These are phyloP conservation scores for Hipparchia sbordonii DNA, from an alignment of 2,888 invertebrate species.

Conservation along the genomic window DNA sequence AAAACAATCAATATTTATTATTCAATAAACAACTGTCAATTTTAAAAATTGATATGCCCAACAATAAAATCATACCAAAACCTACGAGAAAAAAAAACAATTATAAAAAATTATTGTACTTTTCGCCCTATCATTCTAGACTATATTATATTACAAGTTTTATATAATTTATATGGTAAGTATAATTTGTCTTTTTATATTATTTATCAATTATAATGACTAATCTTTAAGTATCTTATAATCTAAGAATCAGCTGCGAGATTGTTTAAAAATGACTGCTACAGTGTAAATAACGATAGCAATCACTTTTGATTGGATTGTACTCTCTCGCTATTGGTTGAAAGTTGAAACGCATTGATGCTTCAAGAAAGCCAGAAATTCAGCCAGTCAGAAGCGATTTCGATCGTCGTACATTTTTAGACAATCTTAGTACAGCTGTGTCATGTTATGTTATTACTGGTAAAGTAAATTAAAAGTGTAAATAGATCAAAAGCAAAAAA, in stretches of 20 bases:
- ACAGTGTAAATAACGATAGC: no score
- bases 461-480: background rate
- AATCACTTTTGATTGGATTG: no score
- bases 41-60: conserved; percentile 29
- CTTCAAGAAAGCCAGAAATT: no score
- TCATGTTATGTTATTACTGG: conserved; percentile 10
- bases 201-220: conserved; percentile 20
- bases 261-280: no score
- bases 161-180: conserved; percentile 3
- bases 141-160: background rate
- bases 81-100: conserved; percentile 19
- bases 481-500: background rate
- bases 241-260: background rate
- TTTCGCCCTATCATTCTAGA: conserved; percentile 15
- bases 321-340: no score
- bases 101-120: conserved; percentile 30
- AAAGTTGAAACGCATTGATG: no score
- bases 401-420: no score
- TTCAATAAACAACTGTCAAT: conserved; percentile 35
- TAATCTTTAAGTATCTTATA: background rate
- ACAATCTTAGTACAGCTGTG: background rate
- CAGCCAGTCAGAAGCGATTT: no score
- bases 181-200: conserved; percentile 27
- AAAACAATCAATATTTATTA: conserved; percentile 39
- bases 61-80: conserved; percentile 30